Conservation (phyloP, 2,888 invertebrate genomes). For the Hyalella azteca region DNA sequence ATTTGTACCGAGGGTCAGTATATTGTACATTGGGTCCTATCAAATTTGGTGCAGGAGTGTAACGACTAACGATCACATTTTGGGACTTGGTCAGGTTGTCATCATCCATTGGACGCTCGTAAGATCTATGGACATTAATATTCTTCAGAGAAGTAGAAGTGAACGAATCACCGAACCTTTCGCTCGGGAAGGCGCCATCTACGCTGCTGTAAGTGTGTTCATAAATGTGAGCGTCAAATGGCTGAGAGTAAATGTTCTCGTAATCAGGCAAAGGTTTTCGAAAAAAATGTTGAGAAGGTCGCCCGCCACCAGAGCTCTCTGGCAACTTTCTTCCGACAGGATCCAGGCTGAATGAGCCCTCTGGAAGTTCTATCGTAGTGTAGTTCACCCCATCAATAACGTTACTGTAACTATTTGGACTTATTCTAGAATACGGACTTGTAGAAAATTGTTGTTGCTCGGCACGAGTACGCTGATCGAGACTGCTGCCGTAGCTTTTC, state of each 20-base stretch:
- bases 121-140: neutral
- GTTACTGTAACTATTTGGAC: neutral
- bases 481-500: neutral
- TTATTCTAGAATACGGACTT: neutral
- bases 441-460: neutral
- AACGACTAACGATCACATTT: neutral
- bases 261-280: neutral
- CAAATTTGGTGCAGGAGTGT: conserved; percentile 6
- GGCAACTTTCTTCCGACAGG: neutral
- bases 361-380: neutral
- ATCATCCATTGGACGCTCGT: neutral
- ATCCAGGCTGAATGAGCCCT: neutral
- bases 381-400: neutral
- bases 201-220: neutral
- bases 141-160: neutral
- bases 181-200: neutral
- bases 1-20: neutral
- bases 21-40: neutral
- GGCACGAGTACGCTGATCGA: neutral
- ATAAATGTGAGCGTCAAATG: neutral
- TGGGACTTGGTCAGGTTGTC: neutral
- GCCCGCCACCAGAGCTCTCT: neutral
- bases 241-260: neutral
- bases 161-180: neutral
- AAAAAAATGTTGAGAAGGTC: neutral